phyloP scores from a whole-genome alignment of 2,797 vertebrate genomes.

The Arnoldichthys spilopterus region DNA sequence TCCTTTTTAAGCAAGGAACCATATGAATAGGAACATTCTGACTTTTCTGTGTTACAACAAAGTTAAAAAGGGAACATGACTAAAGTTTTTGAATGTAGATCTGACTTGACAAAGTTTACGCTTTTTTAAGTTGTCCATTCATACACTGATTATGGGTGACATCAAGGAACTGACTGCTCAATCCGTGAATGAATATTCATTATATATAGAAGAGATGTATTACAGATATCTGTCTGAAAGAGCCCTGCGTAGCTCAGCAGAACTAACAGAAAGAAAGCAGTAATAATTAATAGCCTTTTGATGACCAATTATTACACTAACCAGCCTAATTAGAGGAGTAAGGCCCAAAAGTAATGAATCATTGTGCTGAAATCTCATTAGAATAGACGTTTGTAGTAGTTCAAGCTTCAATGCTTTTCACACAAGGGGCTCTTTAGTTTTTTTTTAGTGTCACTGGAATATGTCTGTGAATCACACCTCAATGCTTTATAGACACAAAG shows the following conservation, averaged over 20 bases:
- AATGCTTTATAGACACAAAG: background rate
- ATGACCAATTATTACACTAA: constrained; percentile 53
- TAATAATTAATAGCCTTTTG: constrained; percentile 55
- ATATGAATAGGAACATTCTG: too few relatives aligned
- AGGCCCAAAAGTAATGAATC: constrained; percentile 45
- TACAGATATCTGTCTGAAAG: background rate
- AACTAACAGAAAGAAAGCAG: constrained; percentile 22
- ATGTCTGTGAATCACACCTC: background rate
- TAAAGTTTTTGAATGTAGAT: background rate
- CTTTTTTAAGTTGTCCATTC: background rate
- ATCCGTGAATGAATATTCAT: background rate
- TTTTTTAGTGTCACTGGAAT: background rate
- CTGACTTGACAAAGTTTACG: background rate
- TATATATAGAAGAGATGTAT: background rate
- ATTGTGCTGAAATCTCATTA: constrained; percentile 43
- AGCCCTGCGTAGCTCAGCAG: background rate
- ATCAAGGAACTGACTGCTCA: too few relatives aligned
- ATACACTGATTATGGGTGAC: background rate
- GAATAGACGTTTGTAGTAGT: constrained; percentile 20
- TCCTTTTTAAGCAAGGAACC: too few relatives aligned
- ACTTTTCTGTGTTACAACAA: too few relatives aligned
- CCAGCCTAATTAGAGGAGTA: constrained; percentile 47
- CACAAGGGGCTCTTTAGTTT: background rate
- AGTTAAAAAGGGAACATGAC: background rate
- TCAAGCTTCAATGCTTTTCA: background rate